phyloP scores from a whole-genome alignment of 2,888 invertebrate species.

The Thereva unica region DNA sequence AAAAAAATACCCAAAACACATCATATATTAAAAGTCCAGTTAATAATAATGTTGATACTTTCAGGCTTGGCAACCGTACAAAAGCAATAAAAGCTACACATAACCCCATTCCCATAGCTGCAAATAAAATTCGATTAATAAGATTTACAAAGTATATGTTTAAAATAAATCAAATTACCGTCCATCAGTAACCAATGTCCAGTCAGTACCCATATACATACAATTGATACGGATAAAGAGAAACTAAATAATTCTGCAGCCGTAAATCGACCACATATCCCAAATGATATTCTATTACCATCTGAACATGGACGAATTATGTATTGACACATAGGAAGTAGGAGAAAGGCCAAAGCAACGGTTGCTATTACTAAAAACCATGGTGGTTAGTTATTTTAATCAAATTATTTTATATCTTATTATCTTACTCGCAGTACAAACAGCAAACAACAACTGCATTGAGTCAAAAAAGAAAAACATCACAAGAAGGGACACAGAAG shows the following conservation, averaged over 20 bases:
- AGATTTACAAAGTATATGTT: background rate
- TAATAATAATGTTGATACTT: constrained; percentile 90
- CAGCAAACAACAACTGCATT: constrained; percentile 94
- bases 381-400: background rate
- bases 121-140: constrained; percentile 21
- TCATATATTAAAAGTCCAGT: constrained; percentile 94
- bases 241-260: constrained; percentile 93
- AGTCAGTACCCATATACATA: constrained; percentile 96
- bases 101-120: constrained; percentile 97
- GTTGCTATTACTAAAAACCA: constrained; percentile 83
- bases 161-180: constrained; percentile 60
- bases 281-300: constrained; percentile 84
- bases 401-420: constrained; percentile 1
- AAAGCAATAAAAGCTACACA: constrained; percentile 98
- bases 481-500: constrained; percentile 91
- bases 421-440: constrained; percentile 93
- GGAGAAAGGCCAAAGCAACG: constrained; percentile 92
- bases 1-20: constrained; percentile 99
- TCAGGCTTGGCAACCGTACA: constrained; percentile 92
- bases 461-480: constrained; percentile 99
- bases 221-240: constrained; percentile 87
- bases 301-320: constrained; percentile 83
- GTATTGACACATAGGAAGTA: constrained; percentile 97
- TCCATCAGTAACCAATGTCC: constrained; percentile 99
- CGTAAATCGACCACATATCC: constrained; percentile 91